Conservation (phyloP, 64 coral and sea anemone species). For the Montipora efflorescens region DNA sequence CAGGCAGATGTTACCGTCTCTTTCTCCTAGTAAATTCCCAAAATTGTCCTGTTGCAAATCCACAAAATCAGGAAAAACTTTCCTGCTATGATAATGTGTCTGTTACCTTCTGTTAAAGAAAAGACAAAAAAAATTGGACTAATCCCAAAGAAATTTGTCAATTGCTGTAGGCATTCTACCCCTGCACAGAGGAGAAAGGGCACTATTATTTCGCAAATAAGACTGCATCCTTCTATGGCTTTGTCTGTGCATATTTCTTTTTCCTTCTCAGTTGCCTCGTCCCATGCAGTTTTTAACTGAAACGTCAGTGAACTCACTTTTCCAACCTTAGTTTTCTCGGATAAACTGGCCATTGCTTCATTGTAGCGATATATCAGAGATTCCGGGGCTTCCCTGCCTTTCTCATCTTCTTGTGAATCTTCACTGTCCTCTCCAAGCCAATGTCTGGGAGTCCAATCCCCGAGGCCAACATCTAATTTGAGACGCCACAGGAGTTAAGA, state of each 20-base stretch:
- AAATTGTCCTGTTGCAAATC: no score
- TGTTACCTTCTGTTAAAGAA: no score
- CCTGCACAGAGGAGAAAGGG: not conserved
- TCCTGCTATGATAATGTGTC: no score
- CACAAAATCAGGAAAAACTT: no score
- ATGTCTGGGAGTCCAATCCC: not conserved
- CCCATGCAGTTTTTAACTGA: slow-evolving; percentile 61
- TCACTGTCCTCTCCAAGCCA: not conserved
- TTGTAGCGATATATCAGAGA: slow-evolving; percentile 41
- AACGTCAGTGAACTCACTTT: slow-evolving; percentile 46
- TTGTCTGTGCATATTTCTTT: slow-evolving; percentile 66
- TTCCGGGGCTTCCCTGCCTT: not conserved
- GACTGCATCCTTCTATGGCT: slow-evolving; percentile 44
- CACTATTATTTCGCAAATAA: slow-evolving; percentile 51
- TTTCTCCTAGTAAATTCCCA: no score
- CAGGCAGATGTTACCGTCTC: no score
- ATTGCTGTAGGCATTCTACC: no score
- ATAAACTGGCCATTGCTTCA: slow-evolving; percentile 59
- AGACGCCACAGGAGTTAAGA: not conserved
- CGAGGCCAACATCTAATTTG: not conserved
- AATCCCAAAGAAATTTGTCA: no score
- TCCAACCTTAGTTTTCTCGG: slow-evolving; percentile 15
- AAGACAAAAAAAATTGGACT: no score
- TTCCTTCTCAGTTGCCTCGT: slow-evolving; percentile 49
- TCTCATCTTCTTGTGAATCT: slow-evolving; percentile 23